Evolutionary conservation across 2,888 invertebrate genomes (phyloP), one percentile per base, ranked within the genome.

Genomic region (Priocnemis perturbator): DNA sequence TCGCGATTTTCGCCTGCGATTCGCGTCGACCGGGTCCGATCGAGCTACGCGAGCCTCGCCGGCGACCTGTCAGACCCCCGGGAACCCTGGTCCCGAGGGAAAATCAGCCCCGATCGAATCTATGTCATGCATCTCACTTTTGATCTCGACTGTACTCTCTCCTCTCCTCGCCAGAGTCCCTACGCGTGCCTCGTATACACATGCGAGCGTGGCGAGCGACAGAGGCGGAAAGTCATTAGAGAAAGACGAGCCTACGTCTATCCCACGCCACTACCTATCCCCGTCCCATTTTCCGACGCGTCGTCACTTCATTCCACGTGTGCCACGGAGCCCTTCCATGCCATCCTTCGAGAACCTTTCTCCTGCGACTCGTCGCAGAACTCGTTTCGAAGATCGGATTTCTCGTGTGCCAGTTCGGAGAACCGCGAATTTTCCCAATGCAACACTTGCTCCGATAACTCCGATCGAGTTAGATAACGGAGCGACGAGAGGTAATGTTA

Each of bases 61-160:
- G 11, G 11, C 7, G 37, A 11, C 37, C 37, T 37, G 37, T 37
- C 37, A 37, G 37, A 9, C 37, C 37, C 11, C 14, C 37, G 37
- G 37, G 7, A 37, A 1, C 11, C 44, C 21, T 30, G 50, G 59
- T 48, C 21, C 7, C 58, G 23, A 58, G 44, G 23, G 63, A 69
- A 76, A 79, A 82, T 80, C 74, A 52, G 59, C 70, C 68, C 59
- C 60, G 48, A 47, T 57, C 71, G 64, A 84, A 85, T 83, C 85
- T 86, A 77, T 86, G 85, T 86, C 86, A 86, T 76, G 81, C 79
- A 72, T 71, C 73, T 66, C 67, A 77, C 82, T 86, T 84, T 86
- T 86, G 64, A 47, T 72, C 60, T 48, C 52, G 85, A 83, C 84
- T 86, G 85, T 86, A 86, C 85, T 59, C 66, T 70, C 70, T 69